Base-by-base conservation (phyloP, 2,113 vertebrate species). In the Lates calcarifer region DNA sequence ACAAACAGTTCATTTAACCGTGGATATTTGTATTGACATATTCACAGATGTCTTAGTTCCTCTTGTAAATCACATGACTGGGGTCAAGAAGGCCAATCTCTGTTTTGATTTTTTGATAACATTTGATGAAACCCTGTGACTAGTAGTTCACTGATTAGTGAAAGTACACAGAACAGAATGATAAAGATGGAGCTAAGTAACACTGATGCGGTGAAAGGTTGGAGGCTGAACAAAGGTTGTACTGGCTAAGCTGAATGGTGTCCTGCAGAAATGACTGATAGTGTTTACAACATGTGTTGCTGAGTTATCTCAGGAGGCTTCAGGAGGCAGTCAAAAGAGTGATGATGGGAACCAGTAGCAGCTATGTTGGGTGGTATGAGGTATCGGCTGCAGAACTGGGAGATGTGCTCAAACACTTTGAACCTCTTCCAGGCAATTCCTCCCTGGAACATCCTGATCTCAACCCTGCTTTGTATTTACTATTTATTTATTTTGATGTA, bases 281-380 rank as follows among this genome's bases (percentile, higher is more conserved):
- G 55, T 73, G 72, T 84, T 87, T 77, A 68, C 53, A 63, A 3
- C 43, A 65, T 24, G 75, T 58, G 74, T 37, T 62, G 18, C 68
- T 68, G 55, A 39, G 20, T 43, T 75, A 77, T 80, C 57, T 81
- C 71, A 24, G 17, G n/a, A 11, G 24, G 64, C 66, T 71, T 77
- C 22, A 33, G 70, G 18, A 72, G 13, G n/a, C 9, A 26, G 43
- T 85, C 65, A n/a, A 65, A 74, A 39, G 74, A 85, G 33, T 55
- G 41, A 71, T 81, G 82, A 90, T 84, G 67, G 63, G 56, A 89
- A 82, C 63, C 82, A 90, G 80, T 72, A 71, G 74, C 63, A 56
- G 69, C 53, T 41, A 11, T 4, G 15, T 8, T 69, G 49, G 68
- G 58, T 71, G 53, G 31, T 51, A 55, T 61, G 69, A 66, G 68